These are phyloP conservation scores for Orientallactaga bullata DNA, from an alignment of 2,113 vertebrate genomes.

Conservation along the genomic window DNA sequence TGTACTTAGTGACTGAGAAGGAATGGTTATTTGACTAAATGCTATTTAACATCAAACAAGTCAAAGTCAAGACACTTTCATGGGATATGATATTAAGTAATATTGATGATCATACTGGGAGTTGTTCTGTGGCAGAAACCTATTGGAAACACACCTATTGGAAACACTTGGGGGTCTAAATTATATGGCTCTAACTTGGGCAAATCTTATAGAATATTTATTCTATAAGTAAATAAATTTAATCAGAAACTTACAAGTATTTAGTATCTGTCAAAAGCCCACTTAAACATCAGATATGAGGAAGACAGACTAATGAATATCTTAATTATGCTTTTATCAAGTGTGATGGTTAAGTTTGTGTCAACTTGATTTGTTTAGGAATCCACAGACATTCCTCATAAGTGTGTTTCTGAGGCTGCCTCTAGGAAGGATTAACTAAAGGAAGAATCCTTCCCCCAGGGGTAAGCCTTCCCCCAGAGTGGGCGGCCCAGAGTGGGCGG, in stretches of 20 bases:
- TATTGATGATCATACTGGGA: not conserved
- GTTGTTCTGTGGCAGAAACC: not conserved
- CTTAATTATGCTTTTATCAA: constrained; percentile 63
- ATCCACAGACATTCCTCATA: no score
- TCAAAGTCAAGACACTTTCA: not conserved
- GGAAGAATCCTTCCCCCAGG: no score
- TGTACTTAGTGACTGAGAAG: constrained; percentile 32
- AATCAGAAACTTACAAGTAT: constrained; percentile 58
- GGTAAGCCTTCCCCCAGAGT: no score
- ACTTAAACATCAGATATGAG: constrained; percentile 48
- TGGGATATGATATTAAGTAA: not conserved
- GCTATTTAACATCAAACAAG: constrained; percentile 44
- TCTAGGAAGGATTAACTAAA: no score
- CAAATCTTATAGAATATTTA: not conserved
- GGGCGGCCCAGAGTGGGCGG: no score
- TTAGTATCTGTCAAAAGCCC: constrained; percentile 58
- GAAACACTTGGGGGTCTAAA: not conserved
- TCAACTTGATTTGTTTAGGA: no score
- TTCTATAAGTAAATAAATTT: constrained; percentile 49
- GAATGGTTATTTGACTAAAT: constrained; percentile 12
- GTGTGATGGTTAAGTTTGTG: no score
- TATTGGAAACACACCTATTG: not conserved
- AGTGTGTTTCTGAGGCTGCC: no score
- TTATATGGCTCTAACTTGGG: constrained; percentile 42
- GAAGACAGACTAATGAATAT: constrained; percentile 64